Conservation (phyloP, 64 coral and sea anemone genomes). For the Pocillopora damicornis region DNA sequence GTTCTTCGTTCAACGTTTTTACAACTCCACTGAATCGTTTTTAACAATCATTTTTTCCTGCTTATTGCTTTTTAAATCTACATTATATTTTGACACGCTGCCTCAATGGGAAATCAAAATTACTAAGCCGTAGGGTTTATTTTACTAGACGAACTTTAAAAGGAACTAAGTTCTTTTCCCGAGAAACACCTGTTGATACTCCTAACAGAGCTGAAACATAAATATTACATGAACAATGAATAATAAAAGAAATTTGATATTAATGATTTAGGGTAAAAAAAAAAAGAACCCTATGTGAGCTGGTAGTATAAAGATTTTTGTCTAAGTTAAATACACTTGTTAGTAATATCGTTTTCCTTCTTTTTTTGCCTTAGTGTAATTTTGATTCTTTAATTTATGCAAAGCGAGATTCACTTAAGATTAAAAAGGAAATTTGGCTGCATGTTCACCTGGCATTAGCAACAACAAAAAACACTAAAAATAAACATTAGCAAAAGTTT, state of each 20-base stretch:
- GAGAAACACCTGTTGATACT: slow-evolving; percentile 24
- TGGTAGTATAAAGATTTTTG: no score
- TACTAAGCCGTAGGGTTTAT: neutral
- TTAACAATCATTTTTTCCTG: no score
- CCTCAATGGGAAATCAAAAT: neutral
- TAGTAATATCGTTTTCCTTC: no score
- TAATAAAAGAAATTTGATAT: neutral
- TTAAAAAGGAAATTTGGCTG: neutral
- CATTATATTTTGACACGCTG: neutral
- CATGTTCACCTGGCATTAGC: slow-evolving; percentile 1
- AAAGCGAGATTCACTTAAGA: neutral
- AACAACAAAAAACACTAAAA: neutral
- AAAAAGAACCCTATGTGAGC: neutral
- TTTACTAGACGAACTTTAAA: neutral
- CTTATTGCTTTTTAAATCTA: neutral
- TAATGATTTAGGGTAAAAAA: neutral
- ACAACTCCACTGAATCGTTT: neutral
- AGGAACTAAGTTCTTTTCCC: neutral
- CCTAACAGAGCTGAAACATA: neutral
- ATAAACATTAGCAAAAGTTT: slow-evolving; percentile 3
- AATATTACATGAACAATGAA: slow-evolving; percentile 20
- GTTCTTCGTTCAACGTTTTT: neutral
- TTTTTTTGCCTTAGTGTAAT: no score
- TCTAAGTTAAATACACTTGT: neutral
- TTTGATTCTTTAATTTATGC: slow-evolving; percentile 9